A percentile compares a stretch with the other conserved stretches of the same genome.
Conservation (phyloP, 2,113 vertebrate species). For the Tichodroma muraria region DNA sequence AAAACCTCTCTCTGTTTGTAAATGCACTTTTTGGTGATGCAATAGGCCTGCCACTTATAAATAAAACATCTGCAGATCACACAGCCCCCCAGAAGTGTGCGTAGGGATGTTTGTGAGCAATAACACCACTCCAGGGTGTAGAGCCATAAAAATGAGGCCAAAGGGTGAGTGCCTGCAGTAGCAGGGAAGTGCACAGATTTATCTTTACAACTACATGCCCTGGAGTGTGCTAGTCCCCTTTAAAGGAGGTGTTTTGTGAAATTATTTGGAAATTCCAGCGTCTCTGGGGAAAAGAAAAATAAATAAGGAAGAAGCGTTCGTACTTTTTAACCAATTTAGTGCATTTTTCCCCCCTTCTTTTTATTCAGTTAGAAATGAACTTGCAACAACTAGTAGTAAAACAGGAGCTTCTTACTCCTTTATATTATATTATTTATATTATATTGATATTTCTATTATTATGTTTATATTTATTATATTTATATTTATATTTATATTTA, state of each 20-base stretch:
- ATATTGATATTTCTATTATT: too few relatives aligned
- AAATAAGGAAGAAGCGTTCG: not conserved
- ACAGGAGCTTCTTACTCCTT: not conserved
- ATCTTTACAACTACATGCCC: constrained; percentile 60
- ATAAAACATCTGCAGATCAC: constrained; percentile 65
- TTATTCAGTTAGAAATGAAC: not conserved
- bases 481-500: too few relatives aligned
- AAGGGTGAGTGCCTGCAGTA: constrained; percentile 49
- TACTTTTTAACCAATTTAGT: constrained; percentile 9
- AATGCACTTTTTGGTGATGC: constrained; percentile 49
- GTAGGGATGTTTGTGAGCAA: constrained; percentile 22
- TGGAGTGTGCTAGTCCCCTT: constrained; percentile 17
- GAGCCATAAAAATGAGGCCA: constrained; percentile 58
- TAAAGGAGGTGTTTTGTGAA: constrained; percentile 9
- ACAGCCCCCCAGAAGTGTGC: constrained; percentile 21
- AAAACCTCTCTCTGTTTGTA: constrained; percentile 58
- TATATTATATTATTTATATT: not conserved
- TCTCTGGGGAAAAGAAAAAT: not conserved
- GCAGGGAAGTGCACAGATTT: constrained; percentile 48
- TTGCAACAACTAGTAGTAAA: not conserved
- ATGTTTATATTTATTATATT: too few relatives aligned
- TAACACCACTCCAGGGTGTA: constrained; percentile 62
- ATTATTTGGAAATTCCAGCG: constrained; percentile 13
- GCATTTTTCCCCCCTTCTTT: not conserved
- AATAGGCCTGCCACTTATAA: constrained; percentile 61